These are phyloP conservation scores for Petromus typicus DNA, from an alignment of 2,113 vertebrate genomes.

Conservation along the genomic window DNA sequence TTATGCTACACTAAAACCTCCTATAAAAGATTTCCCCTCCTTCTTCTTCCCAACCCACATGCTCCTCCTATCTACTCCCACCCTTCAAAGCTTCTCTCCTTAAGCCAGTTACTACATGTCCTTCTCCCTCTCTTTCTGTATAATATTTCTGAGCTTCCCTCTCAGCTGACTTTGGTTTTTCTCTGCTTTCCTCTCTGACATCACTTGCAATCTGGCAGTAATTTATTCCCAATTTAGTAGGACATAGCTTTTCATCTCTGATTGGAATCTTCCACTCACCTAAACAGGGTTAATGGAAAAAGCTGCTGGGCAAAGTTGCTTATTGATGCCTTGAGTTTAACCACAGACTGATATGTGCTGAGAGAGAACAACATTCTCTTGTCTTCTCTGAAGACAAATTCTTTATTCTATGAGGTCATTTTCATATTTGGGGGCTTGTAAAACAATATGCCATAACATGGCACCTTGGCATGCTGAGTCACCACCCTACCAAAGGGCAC, in stretches of 20 bases:
- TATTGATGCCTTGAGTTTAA: not conserved
- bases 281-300: fast-evolving
- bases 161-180: not conserved
- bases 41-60: fast-evolving
- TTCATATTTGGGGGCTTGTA: not conserved
- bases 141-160: not conserved
- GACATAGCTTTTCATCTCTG: not conserved
- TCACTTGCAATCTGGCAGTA: not conserved
- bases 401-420: not conserved
- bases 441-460: not conserved
- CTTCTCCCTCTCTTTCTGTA: not conserved
- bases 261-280: not conserved
- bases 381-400: not conserved
- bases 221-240: not conserved
- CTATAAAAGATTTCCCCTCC: not conserved
- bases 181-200: not conserved
- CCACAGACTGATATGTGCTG: not conserved
- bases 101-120: too few species aligned
- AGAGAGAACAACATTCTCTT: not conserved
- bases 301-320: not conserved
- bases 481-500: too few species aligned
- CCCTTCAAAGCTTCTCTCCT: not conserved
- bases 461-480: not conserved
- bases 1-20: not conserved
- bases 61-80: not conserved